Conservation (phyloP, 2,797 vertebrate genomes). For the Apogon talboti region DNA sequence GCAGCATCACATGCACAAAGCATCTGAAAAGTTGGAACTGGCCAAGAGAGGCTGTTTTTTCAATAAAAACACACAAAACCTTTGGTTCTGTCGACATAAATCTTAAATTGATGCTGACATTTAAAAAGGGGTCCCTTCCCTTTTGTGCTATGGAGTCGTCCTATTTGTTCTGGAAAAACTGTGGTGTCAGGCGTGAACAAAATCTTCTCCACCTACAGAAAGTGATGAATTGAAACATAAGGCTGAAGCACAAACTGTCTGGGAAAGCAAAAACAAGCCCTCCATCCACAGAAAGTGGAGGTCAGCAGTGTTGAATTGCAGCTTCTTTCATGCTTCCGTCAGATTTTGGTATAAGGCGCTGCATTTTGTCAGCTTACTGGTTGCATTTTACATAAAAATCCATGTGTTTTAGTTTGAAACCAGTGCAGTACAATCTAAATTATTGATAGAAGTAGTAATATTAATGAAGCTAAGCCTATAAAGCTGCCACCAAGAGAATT, state of each 20-base stretch:
- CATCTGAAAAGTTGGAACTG: conserved; percentile 31
- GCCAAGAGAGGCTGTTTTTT: not conserved
- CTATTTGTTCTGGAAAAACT: conserved; percentile 39
- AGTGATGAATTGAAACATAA: conserved; percentile 40
- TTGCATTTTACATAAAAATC: not conserved
- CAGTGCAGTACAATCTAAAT: not conserved
- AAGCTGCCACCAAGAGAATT: too few species aligned
- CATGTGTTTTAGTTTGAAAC: not conserved
- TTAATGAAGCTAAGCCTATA: too few species aligned
- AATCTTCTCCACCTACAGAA: conserved; percentile 2
- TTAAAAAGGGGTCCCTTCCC: not conserved
- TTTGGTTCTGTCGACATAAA: conserved; percentile 19
- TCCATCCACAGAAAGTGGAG: conserved; percentile 18
- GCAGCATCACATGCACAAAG: conserved; percentile 24
- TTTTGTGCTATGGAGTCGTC: conserved; percentile 20
- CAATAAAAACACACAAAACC: not conserved
- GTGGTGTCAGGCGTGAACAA: conserved; percentile 20
- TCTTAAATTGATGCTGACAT: conserved; percentile 20
- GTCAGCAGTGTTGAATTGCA: conserved; percentile 15
- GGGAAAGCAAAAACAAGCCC: conserved; percentile 26
- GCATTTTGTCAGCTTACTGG: not conserved
- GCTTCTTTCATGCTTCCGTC: conserved; percentile 3
- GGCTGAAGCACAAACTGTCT: conserved; percentile 10
- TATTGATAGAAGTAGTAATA: too few species aligned
- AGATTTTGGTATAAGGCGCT: conserved; percentile 11